Conservation (phyloP, 2,888 invertebrate species). For the Gerris lacustris region DNA sequence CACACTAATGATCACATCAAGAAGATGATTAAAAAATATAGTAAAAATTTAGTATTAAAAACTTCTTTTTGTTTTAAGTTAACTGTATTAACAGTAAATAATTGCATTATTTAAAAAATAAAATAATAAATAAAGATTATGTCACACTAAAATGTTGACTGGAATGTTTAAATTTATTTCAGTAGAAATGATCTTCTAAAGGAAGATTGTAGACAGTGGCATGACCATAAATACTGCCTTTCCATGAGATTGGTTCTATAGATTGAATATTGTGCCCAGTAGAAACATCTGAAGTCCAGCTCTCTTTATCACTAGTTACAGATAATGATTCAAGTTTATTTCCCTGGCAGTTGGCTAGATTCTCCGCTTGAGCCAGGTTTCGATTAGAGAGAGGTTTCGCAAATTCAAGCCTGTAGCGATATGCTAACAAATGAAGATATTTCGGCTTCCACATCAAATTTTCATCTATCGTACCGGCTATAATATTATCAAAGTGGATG, state of each 20-base stretch:
- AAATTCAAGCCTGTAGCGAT: background rate
- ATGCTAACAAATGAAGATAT: background rate
- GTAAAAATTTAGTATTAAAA: too few species aligned
- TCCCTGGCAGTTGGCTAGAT: background rate
- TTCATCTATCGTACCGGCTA: background rate
- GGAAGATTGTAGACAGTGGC: background rate
- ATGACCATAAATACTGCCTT: background rate
- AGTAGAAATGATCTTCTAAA: background rate
- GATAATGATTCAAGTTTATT: background rate
- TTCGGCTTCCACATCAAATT: conserved; percentile 2
- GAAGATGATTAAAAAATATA: too few species aligned
- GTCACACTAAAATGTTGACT: too few species aligned
- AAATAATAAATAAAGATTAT: too few species aligned
- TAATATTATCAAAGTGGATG: background rate
- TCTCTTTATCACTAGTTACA: background rate
- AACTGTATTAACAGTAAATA: too few species aligned
- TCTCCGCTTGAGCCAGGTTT: background rate
- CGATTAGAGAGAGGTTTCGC: background rate
- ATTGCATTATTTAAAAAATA: too few species aligned
- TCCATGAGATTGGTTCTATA: background rate
- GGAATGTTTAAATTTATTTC: too few species aligned
- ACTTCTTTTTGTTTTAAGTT: too few species aligned
- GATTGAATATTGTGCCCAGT: background rate
- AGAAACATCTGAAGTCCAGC: background rate
- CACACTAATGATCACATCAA: too few species aligned